A percentile compares a stretch with the other conserved stretches of the same genome.
Conservation (phyloP, 2,888 invertebrate genomes). For the Cantharis rufa region DNA sequence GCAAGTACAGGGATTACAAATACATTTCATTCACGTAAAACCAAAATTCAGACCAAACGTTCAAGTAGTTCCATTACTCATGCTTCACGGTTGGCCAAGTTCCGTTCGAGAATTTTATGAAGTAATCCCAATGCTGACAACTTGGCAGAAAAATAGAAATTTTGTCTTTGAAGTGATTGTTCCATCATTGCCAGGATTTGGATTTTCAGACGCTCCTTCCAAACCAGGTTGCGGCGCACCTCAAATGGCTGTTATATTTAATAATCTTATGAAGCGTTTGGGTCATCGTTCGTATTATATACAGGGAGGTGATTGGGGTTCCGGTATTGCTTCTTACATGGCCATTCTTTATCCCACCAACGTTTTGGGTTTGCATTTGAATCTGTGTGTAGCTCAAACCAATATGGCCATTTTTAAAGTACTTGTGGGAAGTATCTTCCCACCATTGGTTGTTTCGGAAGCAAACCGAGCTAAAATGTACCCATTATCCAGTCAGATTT, state of each 20-base stretch:
- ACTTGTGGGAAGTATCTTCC: slow-evolving; percentile 27
- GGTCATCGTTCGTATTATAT: slow-evolving; percentile 68
- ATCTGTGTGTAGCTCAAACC: slow-evolving; percentile 34
- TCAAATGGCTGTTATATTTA: slow-evolving; percentile 60
- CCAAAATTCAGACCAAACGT: slow-evolving; percentile 48
- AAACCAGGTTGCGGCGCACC: slow-evolving; percentile 59
- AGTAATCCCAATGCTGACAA: slow-evolving; percentile 68
- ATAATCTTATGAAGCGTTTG: slow-evolving; percentile 70
- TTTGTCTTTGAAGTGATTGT: slow-evolving; percentile 71
- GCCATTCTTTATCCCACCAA: slow-evolving; percentile 66
- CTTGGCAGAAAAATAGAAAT: slow-evolving; percentile 57
- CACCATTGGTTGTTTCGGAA: slow-evolving; percentile 31
- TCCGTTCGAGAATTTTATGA: slow-evolving; percentile 82
- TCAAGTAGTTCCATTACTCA: slow-evolving; percentile 65
- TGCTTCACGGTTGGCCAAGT: slow-evolving; percentile 91
- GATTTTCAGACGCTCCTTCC: slow-evolving; percentile 60
- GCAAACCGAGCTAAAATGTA: slow-evolving; percentile 55
- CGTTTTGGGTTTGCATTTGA: slow-evolving; percentile 59
- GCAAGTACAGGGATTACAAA: slow-evolving; percentile 69
- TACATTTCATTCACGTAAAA: slow-evolving; percentile 71
- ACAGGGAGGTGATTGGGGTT: slow-evolving; percentile 85
- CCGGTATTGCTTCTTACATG: slow-evolving; percentile 63
- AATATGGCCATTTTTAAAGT: slow-evolving; percentile 19
- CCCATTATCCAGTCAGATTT: slow-evolving; percentile 55
- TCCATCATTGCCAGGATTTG: slow-evolving; percentile 60